These are phyloP conservation scores for Osmerus mordax DNA, from an alignment of 2,113 vertebrate species.

Conservation along the genomic window DNA sequence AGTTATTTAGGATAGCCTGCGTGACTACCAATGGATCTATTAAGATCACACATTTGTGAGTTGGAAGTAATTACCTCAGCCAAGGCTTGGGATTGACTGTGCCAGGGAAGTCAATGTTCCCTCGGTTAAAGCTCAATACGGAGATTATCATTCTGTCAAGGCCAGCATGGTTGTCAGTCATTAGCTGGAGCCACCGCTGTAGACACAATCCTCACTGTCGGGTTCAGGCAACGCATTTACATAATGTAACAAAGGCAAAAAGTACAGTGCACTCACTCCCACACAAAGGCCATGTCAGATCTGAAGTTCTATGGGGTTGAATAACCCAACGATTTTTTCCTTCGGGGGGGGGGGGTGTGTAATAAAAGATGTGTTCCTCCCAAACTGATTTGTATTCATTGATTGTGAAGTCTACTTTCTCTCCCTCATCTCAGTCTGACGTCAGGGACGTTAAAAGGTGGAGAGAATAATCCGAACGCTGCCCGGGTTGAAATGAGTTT, in stretches of 20 bases:
- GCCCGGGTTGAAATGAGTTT: slow-evolving; percentile 60
- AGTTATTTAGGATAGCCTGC: not conserved
- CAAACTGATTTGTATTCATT: slow-evolving; percentile 56
- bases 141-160: not conserved
- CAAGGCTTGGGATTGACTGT: not conserved
- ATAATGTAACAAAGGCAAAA: slow-evolving; percentile 5
- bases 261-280: too few relatives aligned
- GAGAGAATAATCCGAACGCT: slow-evolving; percentile 58
- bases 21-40: not conserved
- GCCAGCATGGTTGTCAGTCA: slow-evolving; percentile 14
- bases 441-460: slow-evolving; percentile 24
- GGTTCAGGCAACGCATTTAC: slow-evolving; percentile 12
- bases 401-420: too few relatives aligned
- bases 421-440: not conserved
- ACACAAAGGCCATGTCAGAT: too few relatives aligned
- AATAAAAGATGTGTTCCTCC: slow-evolving; percentile 40
- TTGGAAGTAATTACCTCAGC: not conserved
- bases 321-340: too few relatives aligned
- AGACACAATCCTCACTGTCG: slow-evolving; percentile 7
- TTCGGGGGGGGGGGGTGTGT: slow-evolving; percentile 4
- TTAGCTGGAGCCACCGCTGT: slow-evolving; percentile 8
- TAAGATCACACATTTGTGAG: not conserved
- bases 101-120: not conserved
- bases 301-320: too few relatives aligned
- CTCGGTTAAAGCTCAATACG: slow-evolving; percentile 5